phyloP scores from a whole-genome alignment of 2,113 vertebrate species.

The Entelurus aequoreus region DNA sequence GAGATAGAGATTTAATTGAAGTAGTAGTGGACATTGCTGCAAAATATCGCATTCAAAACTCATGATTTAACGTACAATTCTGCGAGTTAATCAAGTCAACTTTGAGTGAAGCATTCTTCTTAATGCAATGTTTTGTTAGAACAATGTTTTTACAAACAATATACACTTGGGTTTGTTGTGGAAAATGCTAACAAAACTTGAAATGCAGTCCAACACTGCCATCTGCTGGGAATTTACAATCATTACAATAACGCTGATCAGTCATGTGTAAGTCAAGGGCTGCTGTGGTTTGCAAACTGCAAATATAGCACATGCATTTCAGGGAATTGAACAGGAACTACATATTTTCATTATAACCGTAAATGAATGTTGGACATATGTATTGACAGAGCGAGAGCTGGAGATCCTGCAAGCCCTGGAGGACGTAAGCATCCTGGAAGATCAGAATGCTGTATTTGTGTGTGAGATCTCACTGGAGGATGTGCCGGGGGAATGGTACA shows the following conservation, averaged over 20 bases:
- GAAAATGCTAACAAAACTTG: no score
- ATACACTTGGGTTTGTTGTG: not conserved
- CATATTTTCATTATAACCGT: not conserved
- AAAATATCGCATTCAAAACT: no score
- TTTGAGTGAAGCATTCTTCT: no score
- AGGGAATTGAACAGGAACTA: not conserved
- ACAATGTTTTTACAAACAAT: not conserved
- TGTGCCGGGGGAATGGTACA: conserved; percentile 80
- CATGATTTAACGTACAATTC: no score
- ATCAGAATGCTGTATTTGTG: conserved; percentile 85
- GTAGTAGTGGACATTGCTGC: no score
- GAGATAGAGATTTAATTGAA: no score
- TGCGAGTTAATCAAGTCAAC: no score
- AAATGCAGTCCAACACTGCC: not conserved
- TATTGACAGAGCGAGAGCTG: conserved; percentile 75
- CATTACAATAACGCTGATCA: no score
- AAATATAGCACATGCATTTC: not conserved
- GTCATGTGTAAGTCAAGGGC: not conserved
- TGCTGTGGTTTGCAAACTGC: not conserved
- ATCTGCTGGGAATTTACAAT: not conserved
- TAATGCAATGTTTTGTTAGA: no score
- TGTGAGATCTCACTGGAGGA: conserved; percentile 81
- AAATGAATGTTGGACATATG: not conserved
- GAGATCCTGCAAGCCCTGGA: conserved; percentile 74
- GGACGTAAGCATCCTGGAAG: conserved; percentile 77